Base-by-base conservation (phyloP, 2,888 invertebrate species). In the Cerastoderma edule region DNA sequence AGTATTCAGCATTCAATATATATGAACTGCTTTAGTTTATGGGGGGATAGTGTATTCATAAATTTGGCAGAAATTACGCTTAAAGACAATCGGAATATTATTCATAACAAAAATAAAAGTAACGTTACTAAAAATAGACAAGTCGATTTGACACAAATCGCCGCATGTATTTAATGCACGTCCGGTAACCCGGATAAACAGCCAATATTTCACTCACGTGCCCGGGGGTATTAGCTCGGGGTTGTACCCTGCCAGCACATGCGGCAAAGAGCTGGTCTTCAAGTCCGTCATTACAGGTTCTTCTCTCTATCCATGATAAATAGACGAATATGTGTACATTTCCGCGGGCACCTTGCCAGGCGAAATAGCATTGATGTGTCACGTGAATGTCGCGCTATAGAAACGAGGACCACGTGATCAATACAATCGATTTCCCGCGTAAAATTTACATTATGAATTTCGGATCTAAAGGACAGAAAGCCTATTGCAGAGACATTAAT, bases 251-350 rank as follows among this genome's bases (percentile, higher is more conserved):
- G 13, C 60, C 30, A 69, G 46, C 19, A 69, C 50, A 32, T 60
- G 60, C 19, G 69, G 69, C 27, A 69, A 30, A 27, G 60, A 30
- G n/a, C 60, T 69, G 22, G 46, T 32, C 50, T 63, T 69, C 33
- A 63, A 63, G 22, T 60, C 63, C n/a, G 46, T 28, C 69, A 69
- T 63, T n/a, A 27, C 50, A 50, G 46, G 48, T 60, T 50, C 48
- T 69, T 69, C 69, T 69, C 69, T 69, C 69, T 69, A 69, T 69
- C 69, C 69, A 60, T 48, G 35, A 67, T 54, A 53, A 39, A 22
- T 53, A 39, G 35, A 53, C 28, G 56, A 54, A 54, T 53, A 56
- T 44, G n/a, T n/a, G n/a, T n/a, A n/a, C n/a, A 56, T 22, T 67
- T 56, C 54, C 54, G n/a, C 67, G 56, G 67, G 67, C 67, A 67